Evolutionary conservation across 2,797 vertebrate species (phyloP).

Genomic region (Platyrinchus mystaceus): DNA sequence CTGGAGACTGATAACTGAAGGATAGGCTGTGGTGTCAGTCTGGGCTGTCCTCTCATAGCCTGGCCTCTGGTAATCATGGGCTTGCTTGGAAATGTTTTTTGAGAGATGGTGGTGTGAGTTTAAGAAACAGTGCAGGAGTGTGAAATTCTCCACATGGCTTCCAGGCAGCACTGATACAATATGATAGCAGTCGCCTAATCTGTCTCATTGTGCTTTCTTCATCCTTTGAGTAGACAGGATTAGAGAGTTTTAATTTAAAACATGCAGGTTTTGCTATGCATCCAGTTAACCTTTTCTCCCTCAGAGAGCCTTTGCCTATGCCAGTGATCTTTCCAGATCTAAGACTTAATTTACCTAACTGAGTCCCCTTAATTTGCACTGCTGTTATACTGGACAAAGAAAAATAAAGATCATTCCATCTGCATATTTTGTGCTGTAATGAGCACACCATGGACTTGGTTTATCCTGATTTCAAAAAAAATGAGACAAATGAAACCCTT

Average conservation of each 20-base stretch:
- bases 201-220: constrained; percentile 40
- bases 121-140: neutral
- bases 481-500: neutral
- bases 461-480: neutral
- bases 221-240: constrained; percentile 48
- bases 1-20: neutral
- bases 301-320: constrained; percentile 5
- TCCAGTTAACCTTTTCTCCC: constrained; percentile 49
- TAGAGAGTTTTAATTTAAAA: constrained; percentile 53
- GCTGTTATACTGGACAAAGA: neutral
- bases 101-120: neutral
- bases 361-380: constrained; percentile 22
- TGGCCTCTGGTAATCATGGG: neutral
- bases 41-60: neutral
- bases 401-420: neutral
- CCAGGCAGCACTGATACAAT: neutral
- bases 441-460: neutral
- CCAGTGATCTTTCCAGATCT: constrained; percentile 26
- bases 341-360: constrained; percentile 34
- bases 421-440: constrained; percentile 26
- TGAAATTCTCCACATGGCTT: constrained; percentile 14
- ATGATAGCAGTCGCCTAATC: constrained; percentile 18
- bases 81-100: neutral
- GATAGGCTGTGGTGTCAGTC: neutral
- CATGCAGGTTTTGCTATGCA: constrained; percentile 42